Percentiles rank a stretch among this genome's conserved stretches.
Evolutionary conservation across 2,797 vertebrate species (phyloP).

Genomic region (Bradypodion ventrale): DNA sequence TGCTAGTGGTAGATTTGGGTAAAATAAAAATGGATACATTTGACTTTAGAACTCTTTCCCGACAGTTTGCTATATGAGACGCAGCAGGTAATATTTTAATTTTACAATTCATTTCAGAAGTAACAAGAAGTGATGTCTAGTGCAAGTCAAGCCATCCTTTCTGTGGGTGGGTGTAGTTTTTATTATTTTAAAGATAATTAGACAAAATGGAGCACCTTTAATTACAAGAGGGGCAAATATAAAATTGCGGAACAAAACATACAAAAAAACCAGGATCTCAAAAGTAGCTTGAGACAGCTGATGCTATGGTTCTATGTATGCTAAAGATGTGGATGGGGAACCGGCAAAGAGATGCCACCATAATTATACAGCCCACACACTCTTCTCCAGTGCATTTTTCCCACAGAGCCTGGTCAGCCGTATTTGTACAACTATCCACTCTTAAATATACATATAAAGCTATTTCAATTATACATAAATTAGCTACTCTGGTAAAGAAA

Average conservation of each 20-base stretch:
- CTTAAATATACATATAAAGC: slow-evolving; percentile 33
- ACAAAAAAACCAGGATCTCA: slow-evolving; percentile 10
- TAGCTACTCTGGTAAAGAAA: slow-evolving; percentile 33
- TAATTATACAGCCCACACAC: not conserved
- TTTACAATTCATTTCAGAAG: not conserved
- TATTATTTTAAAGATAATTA: not conserved
- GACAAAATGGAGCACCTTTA: not conserved
- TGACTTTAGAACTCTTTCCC: not conserved
- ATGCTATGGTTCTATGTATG: not conserved
- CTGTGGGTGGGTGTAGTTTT: not conserved
- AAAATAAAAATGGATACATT: slow-evolving; percentile 10
- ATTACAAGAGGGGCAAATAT: not conserved
- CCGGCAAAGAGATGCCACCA: not conserved
- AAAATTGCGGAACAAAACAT: slow-evolving; percentile 16
- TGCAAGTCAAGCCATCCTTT: not conserved
- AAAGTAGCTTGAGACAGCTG: not conserved
- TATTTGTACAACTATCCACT: slow-evolving; percentile 29
- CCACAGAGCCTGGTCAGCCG: not conserved
- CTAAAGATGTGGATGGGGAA: not conserved
- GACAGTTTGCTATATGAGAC: not conserved
- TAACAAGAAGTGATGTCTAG: not conserved
- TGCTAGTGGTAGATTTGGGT: not conserved
- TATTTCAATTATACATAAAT: slow-evolving; percentile 42
- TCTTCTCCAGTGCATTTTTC: not conserved
- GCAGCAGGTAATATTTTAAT: not conserved